Conservation (phyloP, 2,888 invertebrate species). For the Lucinisca nassula region DNA sequence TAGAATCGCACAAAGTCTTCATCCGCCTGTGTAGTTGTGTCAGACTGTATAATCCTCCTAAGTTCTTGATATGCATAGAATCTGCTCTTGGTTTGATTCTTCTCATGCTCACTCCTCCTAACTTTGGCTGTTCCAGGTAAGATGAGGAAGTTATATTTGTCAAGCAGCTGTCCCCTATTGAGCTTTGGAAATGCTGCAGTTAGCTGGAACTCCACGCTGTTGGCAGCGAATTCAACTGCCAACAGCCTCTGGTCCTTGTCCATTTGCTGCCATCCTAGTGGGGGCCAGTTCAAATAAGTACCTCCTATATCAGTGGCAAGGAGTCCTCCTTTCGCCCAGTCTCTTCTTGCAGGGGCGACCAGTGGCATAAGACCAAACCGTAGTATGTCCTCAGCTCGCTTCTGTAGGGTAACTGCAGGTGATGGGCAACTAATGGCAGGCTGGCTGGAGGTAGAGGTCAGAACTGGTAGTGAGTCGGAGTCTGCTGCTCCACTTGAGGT, state of each 20-base stretch:
- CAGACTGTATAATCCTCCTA: neutral
- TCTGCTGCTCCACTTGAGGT: neutral
- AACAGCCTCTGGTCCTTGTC: slow-evolving; percentile 27
- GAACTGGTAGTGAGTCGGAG: neutral
- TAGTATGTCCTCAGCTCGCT: slow-evolving; percentile 15
- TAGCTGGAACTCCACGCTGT: slow-evolving; percentile 3
- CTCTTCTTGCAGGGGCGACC: slow-evolving; percentile 22
- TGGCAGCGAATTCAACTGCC: slow-evolving; percentile 24
- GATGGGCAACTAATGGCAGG: neutral
- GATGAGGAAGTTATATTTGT: slow-evolving; percentile 28
- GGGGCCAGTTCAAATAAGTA: slow-evolving; percentile 3
- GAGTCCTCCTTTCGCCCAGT: neutral
- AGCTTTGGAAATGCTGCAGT: neutral
- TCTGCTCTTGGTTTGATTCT: slow-evolving; percentile 3
- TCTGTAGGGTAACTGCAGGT: neutral
- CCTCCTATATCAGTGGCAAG: neutral
- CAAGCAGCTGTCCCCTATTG: neutral
- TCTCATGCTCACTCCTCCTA: neutral
- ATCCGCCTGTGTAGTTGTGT: neutral
- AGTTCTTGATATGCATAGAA: neutral
- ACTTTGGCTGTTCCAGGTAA: slow-evolving; percentile 25
- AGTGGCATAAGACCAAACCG: slow-evolving; percentile 22
- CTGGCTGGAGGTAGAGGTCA: neutral
- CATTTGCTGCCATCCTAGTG: slow-evolving; percentile 6
- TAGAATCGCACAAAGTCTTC: neutral